Evolutionary conservation across 2,888 invertebrate species (phyloP), one percentile per base, ranked within the genome.

Genomic region (Calameuta pallipes): DNA sequence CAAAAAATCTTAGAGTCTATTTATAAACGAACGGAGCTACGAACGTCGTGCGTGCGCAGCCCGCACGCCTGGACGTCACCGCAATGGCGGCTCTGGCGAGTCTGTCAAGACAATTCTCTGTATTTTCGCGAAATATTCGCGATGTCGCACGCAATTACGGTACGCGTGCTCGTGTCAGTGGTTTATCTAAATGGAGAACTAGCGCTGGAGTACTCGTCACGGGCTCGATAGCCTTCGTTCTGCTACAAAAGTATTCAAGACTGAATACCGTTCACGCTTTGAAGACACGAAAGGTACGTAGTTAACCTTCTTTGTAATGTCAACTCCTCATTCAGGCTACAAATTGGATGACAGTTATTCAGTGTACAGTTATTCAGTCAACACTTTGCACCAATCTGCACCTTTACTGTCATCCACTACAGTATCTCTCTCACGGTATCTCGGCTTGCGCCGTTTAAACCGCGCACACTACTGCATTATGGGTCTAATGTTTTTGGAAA

Each of bases 221-320:
- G 75, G 93, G 92, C 73, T 92, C 93, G 69, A 87, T 92, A 69
- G 91, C 92, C 11, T 87, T 93, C 71, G 91, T 92, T 81, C 84
- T 92, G 33, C 90, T 91, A 73, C 92, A 92, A 84, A 93, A 92
- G 87, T 90, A 91, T 76, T 83, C 89, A 41, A 91, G 90, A 84
- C 85, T 87, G 23, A 89, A 89, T 79, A 89, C 91, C 80, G 93
- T 94, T 13, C 90, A 93, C 86, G 94, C 94, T 68, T 91, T 92
- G 76, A 93, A 93, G 86, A 82, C 92, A 75, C 93, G 92, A 88
- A 92, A 92, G 90, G 93, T 93, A 90, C 91, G 91, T 90, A 76
- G 56, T 9, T 56, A 56, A 56, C 56, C 23, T 56, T 56, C 23
- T 23, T 77, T 30, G 80, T 80, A 74, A 73, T 70, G 76, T 79